These are phyloP conservation scores for Heliconius charithonia DNA, from an alignment of 2,888 invertebrate species.

Conservation along the genomic window DNA sequence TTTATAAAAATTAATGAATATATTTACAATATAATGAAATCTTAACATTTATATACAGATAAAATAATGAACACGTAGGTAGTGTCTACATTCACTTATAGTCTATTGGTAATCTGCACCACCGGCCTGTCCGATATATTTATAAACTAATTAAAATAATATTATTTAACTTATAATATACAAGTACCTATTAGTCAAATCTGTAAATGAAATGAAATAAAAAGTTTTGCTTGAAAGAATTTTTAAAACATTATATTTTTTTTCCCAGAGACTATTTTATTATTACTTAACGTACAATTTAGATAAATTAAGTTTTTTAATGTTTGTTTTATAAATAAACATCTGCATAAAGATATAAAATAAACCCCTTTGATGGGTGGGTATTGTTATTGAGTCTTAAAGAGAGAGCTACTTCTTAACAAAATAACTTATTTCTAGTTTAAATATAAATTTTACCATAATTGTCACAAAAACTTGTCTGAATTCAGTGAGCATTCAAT, in stretches of 20 bases:
- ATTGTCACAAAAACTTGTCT: not conserved
- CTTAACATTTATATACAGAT: slow-evolving; percentile 55
- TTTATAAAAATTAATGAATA: slow-evolving; percentile 2
- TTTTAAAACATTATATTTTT: too few species aligned
- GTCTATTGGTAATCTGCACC: slow-evolving; percentile 83
- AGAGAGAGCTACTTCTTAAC: not conserved
- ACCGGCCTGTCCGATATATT: slow-evolving; percentile 72
- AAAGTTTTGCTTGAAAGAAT: not conserved
- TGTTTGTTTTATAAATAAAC: not conserved
- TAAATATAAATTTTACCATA: not conserved
- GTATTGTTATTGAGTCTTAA: not conserved
- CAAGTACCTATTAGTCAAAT: not conserved
- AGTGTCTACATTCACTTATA: slow-evolving; percentile 65
- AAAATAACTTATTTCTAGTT: slow-evolving; percentile 6
- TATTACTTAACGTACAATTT: not conserved
- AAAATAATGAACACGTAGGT: slow-evolving; percentile 73
- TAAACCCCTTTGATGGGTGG: not conserved
- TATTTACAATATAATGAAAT: slow-evolving; percentile 43
- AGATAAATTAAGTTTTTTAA: not conserved
- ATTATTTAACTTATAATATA: not conserved
- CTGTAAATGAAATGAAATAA: not conserved
- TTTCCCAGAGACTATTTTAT: not conserved
- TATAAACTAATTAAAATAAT: slow-evolving; percentile 43
- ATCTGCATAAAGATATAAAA: not conserved
- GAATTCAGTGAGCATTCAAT: not conserved